These are phyloP conservation scores for Alviniconcha strummeri DNA, from an alignment of 2,888 invertebrate genomes.

Conservation along the genomic window DNA sequence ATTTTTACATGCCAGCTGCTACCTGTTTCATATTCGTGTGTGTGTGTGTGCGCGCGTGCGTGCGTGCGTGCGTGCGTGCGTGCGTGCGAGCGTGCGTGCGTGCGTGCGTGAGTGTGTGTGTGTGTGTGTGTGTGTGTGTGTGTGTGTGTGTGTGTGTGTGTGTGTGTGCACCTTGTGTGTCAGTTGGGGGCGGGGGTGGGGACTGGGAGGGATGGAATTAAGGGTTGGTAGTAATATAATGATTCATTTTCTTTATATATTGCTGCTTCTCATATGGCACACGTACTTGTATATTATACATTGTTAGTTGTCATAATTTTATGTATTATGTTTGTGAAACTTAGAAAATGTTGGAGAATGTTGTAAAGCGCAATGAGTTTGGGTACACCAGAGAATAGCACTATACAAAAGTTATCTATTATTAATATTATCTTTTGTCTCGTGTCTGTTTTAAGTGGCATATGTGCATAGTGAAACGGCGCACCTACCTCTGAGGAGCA, in stretches of 20 bases:
- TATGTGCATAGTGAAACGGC: no score
- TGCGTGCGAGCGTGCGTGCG: not conserved
- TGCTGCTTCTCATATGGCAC: not conserved
- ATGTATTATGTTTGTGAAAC: not conserved
- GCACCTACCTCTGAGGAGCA: no score
- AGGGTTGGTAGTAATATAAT: not conserved
- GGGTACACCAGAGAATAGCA: no score
- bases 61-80: not conserved
- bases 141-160: not conserved
- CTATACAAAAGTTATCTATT: no score
- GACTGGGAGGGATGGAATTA: not conserved
- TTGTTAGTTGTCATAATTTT: not conserved
- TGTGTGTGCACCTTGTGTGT: not conserved
- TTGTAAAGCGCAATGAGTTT: no score
- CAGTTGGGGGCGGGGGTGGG: not conserved
- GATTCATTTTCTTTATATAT: not conserved
- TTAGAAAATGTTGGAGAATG: not conserved
- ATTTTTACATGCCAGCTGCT: no score
- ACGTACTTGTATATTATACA: not conserved
- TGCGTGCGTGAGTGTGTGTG: not conserved
- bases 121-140: not conserved
- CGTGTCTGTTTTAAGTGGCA: no score
- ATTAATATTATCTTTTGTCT: no score
- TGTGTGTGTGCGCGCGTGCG: not conserved
- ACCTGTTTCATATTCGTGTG: not conserved